phyloP scores from a whole-genome alignment of 2,888 invertebrate genomes.

The Geophilus truncorum region DNA sequence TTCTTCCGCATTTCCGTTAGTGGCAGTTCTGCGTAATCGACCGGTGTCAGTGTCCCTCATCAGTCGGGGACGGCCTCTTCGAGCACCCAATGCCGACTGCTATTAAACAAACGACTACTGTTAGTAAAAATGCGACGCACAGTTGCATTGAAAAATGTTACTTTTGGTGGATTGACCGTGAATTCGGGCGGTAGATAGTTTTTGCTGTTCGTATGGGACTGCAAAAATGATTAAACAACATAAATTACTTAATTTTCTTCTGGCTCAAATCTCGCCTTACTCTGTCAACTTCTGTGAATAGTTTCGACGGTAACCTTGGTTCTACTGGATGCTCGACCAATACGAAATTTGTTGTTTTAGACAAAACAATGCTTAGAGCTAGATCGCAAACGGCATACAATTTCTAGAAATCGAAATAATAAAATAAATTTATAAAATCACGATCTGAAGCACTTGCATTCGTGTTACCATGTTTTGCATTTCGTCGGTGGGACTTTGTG shows the following conservation, averaged over 20 bases:
- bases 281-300: slow-evolving; percentile 49
- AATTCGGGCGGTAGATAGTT: slow-evolving; percentile 73
- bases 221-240: background rate
- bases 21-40: background rate
- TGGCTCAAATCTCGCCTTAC: slow-evolving; percentile 34
- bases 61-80: slow-evolving; percentile 18
- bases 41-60: slow-evolving; percentile 7
- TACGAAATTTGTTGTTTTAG: slow-evolving; percentile 80
- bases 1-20: slow-evolving; percentile 23
- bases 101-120: background rate
- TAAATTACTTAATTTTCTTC: background rate
- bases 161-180: slow-evolving; percentile 55
- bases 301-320: slow-evolving; percentile 72
- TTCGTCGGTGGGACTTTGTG: slow-evolving; percentile 75
- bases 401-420: slow-evolving; percentile 61
- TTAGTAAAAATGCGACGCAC: background rate
- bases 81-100: slow-evolving; percentile 29
- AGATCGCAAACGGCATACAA: slow-evolving; percentile 95
- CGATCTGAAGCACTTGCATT: background rate
- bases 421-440: background rate
- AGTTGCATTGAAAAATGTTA: background rate
- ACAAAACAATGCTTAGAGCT: slow-evolving; percentile 81
- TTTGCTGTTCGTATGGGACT: slow-evolving; percentile 39
- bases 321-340: slow-evolving; percentile 83
- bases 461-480: slow-evolving; percentile 67